These are phyloP conservation scores for Phyllopteryx taeniolatus DNA, from an alignment of 2,113 vertebrate genomes.

Conservation along the genomic window DNA sequence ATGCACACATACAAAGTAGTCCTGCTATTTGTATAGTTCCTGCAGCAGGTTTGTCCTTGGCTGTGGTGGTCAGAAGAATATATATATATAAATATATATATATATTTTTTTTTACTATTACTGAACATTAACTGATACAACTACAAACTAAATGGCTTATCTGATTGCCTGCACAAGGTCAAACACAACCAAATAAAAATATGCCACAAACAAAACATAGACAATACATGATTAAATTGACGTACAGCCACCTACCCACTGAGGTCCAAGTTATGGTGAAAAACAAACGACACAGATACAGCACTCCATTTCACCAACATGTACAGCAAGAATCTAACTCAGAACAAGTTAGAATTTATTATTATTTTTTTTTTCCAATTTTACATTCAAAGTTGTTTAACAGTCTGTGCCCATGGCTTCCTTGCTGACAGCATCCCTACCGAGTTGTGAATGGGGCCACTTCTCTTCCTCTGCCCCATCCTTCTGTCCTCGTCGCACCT, in stretches of 20 bases:
- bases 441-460: constrained; percentile 28
- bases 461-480: constrained; percentile 18
- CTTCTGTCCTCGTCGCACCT: not conserved
- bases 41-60: constrained; percentile 37
- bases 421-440: not conserved
- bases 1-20: constrained; percentile 9
- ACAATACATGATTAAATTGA: constrained; percentile 22
- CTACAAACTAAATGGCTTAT: not conserved
- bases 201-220: not conserved
- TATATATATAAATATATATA: too few relatives aligned
- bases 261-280: constrained; percentile 11
- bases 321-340: constrained; percentile 41
- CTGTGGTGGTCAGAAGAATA: constrained; percentile 16
- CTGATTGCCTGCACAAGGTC: not conserved
- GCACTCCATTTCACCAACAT: constrained; percentile 43
- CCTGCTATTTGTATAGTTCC: not conserved
- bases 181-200: not conserved
- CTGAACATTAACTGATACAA: constrained; percentile 13
- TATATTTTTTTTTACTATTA: not conserved
- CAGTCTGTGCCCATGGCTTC: constrained; percentile 46
- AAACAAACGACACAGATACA: constrained; percentile 33
- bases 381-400: constrained; percentile 66
- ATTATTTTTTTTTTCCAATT: constrained; percentile 25
- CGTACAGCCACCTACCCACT: not conserved
- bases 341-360: constrained; percentile 44